These are phyloP conservation scores for Macrophya alboannulata DNA, from an alignment of 2,888 invertebrate genomes.

Conservation along the genomic window DNA sequence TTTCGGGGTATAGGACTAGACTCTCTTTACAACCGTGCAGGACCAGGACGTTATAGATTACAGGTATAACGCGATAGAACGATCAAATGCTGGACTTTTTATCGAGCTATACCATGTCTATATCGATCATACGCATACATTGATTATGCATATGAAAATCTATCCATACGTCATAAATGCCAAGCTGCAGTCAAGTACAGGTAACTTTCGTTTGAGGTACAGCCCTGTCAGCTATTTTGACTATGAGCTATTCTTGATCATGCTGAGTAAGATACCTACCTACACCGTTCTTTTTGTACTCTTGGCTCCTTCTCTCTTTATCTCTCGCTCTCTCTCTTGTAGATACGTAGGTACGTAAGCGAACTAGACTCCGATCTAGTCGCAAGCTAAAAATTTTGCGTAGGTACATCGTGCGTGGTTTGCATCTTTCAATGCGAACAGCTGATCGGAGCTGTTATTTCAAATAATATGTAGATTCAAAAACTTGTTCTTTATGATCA, in stretches of 20 bases:
- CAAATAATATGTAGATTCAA: background rate
- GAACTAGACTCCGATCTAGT: background rate
- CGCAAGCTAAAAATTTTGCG: conserved; percentile 36
- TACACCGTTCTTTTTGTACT: background rate
- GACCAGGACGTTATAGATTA: background rate
- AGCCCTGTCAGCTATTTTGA: conserved; percentile 76
- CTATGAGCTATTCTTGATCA: conserved; percentile 61
- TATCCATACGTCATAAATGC: background rate
- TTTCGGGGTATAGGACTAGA: background rate
- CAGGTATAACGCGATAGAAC: background rate
- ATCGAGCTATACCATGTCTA: background rate
- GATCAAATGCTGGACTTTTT: background rate
- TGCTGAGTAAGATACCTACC: conserved; percentile 48
- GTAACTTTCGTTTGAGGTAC: conserved; percentile 64
- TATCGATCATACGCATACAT: background rate
- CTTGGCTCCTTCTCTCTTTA: background rate
- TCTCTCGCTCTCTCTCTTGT: background rate
- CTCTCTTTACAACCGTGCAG: background rate
- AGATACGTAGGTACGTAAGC: background rate
- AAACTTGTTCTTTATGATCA: background rate
- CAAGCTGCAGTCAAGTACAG: conserved; percentile 16
- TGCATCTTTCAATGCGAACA: conserved; percentile 11
- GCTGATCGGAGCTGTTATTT: conserved; percentile 26
- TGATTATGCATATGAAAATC: background rate
- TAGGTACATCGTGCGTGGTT: background rate